Percentiles rank a stretch among this genome's conserved stretches.
Evolutionary conservation across 2,888 invertebrate species (phyloP).

Genomic region (Orchesellides sinensis): DNA sequence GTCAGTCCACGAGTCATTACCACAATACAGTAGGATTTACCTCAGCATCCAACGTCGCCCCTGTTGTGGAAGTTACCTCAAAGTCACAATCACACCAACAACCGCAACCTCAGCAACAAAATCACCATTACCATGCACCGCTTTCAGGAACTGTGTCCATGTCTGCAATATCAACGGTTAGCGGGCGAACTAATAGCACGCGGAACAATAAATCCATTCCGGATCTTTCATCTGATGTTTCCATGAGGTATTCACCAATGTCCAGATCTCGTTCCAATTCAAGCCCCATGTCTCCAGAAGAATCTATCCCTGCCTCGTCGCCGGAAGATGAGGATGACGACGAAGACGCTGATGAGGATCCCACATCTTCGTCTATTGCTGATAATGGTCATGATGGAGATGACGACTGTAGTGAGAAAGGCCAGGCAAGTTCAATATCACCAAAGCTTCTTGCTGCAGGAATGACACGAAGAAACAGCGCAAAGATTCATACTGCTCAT

Average conservation of each 20-base stretch:
- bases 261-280: conserved; percentile 64
- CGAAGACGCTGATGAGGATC: conserved; percentile 68
- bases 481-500: conserved; percentile 17
- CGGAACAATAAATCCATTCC: conserved; percentile 66
- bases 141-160: conserved; percentile 69
- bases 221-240: conserved; percentile 67
- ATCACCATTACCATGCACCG: conserved; percentile 50
- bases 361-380: conserved; percentile 57
- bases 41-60: conserved; percentile 2
- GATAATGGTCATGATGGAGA: conserved; percentile 62
- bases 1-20: conserved; percentile 54
- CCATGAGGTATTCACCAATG: conserved; percentile 71
- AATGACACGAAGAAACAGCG: conserved; percentile 40
- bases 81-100: conserved; percentile 14
- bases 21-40: conserved; percentile 41
- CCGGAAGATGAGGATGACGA: conserved; percentile 65
- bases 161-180: conserved; percentile 68
- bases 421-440: conserved; percentile 25
- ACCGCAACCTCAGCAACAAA: conserved; percentile 1
- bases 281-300: conserved; percentile 70
- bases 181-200: conserved; percentile 49
- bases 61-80: conserved; percentile 17
- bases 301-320: conserved; percentile 36
- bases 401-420: conserved; percentile 64
- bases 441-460: conserved; percentile 29